These are phyloP conservation scores for Schmidtea mediterranea DNA, from an alignment of 1,140 invertebrate genomes.

Conservation along the genomic window DNA sequence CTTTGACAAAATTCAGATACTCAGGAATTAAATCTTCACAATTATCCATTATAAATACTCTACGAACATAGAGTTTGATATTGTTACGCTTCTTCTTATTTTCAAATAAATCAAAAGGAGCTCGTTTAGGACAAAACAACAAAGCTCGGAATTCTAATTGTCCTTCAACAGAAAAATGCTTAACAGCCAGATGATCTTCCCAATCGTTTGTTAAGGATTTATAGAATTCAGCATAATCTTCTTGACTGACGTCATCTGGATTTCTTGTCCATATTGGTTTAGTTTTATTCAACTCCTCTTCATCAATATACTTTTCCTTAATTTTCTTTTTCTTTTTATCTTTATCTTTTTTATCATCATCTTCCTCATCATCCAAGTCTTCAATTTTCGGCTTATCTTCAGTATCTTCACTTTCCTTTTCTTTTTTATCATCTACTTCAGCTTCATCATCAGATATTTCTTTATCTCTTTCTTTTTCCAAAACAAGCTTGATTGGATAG, in stretches of 20 bases:
- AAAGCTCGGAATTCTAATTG: conserved; percentile 85
- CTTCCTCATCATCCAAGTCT: conserved; percentile 33
- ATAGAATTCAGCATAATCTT: conserved; percentile 97
- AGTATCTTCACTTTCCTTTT: conserved; percentile 30
- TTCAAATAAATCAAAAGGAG: conserved; percentile 89
- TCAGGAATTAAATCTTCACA: conserved; percentile 92
- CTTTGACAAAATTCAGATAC: conserved; percentile 75
- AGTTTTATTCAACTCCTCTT: conserved; percentile 94
- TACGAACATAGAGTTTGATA: conserved; percentile 80
- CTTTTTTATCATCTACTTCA: conserved; percentile 20
- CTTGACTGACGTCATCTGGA: conserved; percentile 78
- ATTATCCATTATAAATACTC: conserved; percentile 98
- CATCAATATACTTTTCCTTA: conserved; percentile 86
- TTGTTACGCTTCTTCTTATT: conserved; percentile 94
- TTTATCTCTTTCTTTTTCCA: conserved; percentile 40
- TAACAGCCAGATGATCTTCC: conserved; percentile 92
- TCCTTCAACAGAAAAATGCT: conserved; percentile 93
- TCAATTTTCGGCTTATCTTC: conserved; percentile 54
- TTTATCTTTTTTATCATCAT: conserved; percentile 45
- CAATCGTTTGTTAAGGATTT: conserved; percentile 91
- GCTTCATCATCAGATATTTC: conserved; percentile 38
- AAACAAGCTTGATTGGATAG: conserved; percentile 67
- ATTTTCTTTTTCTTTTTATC: conserved; percentile 58
- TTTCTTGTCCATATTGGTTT: conserved; percentile 97
- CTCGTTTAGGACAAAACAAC: conserved; percentile 67